A percentile compares a stretch with the other conserved stretches of the same genome.
phyloP scores from a whole-genome alignment of 2,113 vertebrate genomes.

The Paralichthys olivaceus region DNA sequence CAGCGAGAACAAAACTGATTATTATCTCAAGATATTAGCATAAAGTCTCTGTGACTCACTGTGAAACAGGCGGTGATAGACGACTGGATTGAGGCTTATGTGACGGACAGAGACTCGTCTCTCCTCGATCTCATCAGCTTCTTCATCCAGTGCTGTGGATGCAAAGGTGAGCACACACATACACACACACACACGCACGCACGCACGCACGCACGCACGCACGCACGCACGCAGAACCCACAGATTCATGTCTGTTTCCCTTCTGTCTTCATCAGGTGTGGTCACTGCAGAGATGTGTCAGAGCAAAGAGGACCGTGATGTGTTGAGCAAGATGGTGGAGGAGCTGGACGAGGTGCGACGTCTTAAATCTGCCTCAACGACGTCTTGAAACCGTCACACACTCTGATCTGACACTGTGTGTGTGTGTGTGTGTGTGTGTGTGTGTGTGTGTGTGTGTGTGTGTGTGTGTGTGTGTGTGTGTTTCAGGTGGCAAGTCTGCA shows the following conservation, averaged over 20 bases:
- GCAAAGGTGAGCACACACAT: conserved; percentile 83
- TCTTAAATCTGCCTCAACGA: background rate
- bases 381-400: background rate
- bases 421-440: conserved; percentile 4
- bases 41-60: background rate
- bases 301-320: conserved; percentile 82
- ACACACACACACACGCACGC: conserved; percentile 5
- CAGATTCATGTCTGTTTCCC: background rate
- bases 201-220: background rate
- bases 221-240: background rate
- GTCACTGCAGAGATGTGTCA: conserved; percentile 94
- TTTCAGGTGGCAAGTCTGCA: conserved; percentile 88
- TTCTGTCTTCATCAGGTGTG: conserved; percentile 81
- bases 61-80: conserved; percentile 87
- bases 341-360: conserved; percentile 88
- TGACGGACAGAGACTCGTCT: conserved; percentile 86
- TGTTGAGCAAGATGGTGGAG: conserved; percentile 91
- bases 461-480: background rate
- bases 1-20: background rate
- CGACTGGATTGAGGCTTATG: conserved; percentile 91
- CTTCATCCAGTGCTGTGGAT: conserved; percentile 94
- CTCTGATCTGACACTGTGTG: background rate
- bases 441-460: no score
- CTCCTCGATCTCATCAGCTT: conserved; percentile 94
- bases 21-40: background rate